Percentiles rank a stretch among this genome's conserved stretches.
These are phyloP conservation scores for Zaprionus taronus DNA, from an alignment of 1,140 invertebrate species.

Conservation along the genomic window DNA sequence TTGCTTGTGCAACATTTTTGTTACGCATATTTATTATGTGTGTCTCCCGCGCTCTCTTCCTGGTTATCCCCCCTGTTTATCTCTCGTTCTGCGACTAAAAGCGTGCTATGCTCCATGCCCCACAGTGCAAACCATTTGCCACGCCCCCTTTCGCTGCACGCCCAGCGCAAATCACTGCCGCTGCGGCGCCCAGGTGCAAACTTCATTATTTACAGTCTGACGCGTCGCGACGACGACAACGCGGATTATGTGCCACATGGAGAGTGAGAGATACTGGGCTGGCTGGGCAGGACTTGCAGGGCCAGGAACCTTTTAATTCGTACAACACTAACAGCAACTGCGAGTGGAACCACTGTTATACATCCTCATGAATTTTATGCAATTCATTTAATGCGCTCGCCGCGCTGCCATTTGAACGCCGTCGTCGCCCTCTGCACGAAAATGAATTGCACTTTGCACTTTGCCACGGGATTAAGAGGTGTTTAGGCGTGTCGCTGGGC, in stretches of 20 bases:
- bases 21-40: conserved; percentile 51
- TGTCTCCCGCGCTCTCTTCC: conserved; percentile 6
- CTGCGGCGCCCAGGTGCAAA: conserved; percentile 61
- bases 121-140: conserved; percentile 32
- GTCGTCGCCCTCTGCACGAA: conserved; percentile 11
- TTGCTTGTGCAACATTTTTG: conserved; percentile 56
- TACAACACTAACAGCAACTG: conserved; percentile 1
- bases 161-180: conserved; percentile 35
- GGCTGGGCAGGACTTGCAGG: not conserved
- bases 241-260: conserved; percentile 38
- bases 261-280: not conserved
- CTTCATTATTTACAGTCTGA: conserved; percentile 82
- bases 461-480: not conserved
- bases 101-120: conserved; percentile 27
- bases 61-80: not conserved
- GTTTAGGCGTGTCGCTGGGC: conserved; percentile 14
- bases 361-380: conserved; percentile 64
- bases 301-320: conserved; percentile 59
- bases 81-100: conserved; percentile 47
- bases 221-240: conserved; percentile 67
- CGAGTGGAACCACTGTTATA: conserved; percentile 10
- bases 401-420: conserved; percentile 26
- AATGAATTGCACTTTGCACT: conserved; percentile 62
- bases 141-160: conserved; percentile 28
- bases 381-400: conserved; percentile 71